Percentiles rank a stretch among this genome's conserved stretches.
Conservation (phyloP, 2,113 vertebrate genomes). For the Dipodomys merriami region DNA sequence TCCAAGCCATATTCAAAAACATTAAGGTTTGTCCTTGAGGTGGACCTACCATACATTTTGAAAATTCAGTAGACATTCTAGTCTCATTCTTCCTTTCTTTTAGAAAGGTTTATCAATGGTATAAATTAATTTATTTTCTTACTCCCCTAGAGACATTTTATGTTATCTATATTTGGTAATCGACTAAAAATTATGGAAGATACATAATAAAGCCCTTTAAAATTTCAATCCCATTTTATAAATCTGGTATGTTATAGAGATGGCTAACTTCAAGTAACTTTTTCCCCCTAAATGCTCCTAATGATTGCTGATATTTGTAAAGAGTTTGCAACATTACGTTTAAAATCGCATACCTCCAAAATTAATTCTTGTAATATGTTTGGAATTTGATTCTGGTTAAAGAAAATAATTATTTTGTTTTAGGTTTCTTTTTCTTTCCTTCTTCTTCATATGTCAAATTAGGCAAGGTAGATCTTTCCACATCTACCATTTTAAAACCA, state of each 20-base stretch:
- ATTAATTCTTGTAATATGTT: neutral
- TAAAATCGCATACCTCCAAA: neutral
- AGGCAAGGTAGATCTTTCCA: neutral
- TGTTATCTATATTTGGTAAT: neutral
- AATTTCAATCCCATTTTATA: neutral
- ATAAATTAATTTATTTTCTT: constrained; percentile 3
- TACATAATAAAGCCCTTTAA: neutral
- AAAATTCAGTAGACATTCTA: neutral
- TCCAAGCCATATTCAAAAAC: neutral
- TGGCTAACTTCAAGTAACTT: neutral
- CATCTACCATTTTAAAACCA: neutral
- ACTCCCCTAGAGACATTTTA: neutral
- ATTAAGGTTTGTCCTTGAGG: neutral
- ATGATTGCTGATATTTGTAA: neutral
- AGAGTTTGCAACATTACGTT: neutral
- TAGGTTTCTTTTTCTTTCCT: neutral
- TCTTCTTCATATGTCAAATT: neutral
- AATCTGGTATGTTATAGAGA: neutral
- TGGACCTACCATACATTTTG: neutral
- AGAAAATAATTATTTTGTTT: neutral
- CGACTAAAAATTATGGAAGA: neutral
- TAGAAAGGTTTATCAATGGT: neutral
- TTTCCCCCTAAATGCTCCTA: neutral
- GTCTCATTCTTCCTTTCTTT: neutral
- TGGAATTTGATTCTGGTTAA: neutral